Conservation (phyloP, 2,888 invertebrate genomes). For the Eremobia ochroleuca region DNA sequence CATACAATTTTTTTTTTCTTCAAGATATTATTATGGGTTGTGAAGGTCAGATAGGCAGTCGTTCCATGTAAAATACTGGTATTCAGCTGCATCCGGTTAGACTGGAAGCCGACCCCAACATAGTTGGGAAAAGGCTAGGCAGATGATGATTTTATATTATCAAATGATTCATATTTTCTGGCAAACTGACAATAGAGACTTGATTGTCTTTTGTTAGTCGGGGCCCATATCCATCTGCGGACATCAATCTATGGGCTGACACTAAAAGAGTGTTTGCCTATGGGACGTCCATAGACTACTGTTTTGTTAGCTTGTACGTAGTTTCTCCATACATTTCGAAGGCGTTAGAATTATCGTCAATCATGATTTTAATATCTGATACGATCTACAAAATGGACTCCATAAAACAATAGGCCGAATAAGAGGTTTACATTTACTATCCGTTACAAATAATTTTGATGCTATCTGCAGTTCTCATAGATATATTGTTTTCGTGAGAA, state of each 20-base stretch:
- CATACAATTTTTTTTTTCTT: neutral
- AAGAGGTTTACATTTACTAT: slow-evolving; percentile 54
- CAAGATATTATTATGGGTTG: too few species aligned
- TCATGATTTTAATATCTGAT: neutral
- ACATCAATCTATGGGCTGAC: too few species aligned
- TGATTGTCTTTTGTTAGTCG: slow-evolving; percentile 27
- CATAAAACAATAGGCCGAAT: slow-evolving; percentile 46
- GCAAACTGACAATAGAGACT: slow-evolving; percentile 8
- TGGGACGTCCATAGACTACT: neutral
- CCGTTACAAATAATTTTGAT: slow-evolving; percentile 69
- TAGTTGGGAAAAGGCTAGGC: too few species aligned
- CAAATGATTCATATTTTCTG: neutral
- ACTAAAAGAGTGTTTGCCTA: neutral
- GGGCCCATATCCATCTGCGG: neutral
- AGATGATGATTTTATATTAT: too few species aligned
- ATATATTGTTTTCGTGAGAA: slow-evolving; percentile 68
- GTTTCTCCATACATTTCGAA: neutral
- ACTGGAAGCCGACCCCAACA: too few species aligned
- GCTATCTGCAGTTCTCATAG: slow-evolving; percentile 69
- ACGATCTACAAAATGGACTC: neutral
- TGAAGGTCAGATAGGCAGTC: too few species aligned
- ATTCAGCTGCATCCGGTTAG: too few species aligned
- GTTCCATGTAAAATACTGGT: too few species aligned
- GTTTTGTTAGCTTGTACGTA: neutral
- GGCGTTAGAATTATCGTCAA: neutral